Evolutionary conservation across 2,888 invertebrate genomes (phyloP).

Genomic region (Leptarthrus brevirostris): DNA sequence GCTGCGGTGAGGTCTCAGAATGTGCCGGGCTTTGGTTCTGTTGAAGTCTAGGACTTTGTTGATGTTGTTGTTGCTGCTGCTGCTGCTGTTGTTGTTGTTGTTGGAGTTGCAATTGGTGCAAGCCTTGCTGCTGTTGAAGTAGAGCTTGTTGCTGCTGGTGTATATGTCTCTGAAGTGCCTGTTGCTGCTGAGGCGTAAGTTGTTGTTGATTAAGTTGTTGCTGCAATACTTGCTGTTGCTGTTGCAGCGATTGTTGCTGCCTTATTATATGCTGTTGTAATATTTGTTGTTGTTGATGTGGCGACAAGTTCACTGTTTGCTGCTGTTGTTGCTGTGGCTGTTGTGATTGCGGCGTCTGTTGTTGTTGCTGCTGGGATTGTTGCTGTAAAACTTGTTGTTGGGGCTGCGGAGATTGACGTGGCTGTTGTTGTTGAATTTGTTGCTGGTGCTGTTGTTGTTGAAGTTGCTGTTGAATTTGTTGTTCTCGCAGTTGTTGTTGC

Average conservation of each 20-base stretch:
- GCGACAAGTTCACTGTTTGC: conserved; percentile 61
- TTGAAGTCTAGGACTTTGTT: conserved; percentile 63
- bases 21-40: conserved; percentile 65
- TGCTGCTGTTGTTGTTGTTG: conserved; percentile 66
- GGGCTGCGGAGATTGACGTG: conserved; percentile 62
- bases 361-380: conserved; percentile 57
- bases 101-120: conserved; percentile 66
- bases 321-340: conserved; percentile 60
- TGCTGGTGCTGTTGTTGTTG: conserved; percentile 46
- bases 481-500: conserved; percentile 51
- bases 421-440: conserved; percentile 59
- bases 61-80: conserved; percentile 59
- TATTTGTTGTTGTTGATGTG: conserved; percentile 60
- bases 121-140: conserved; percentile 68
- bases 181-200: conserved; percentile 62
- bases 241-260: conserved; percentile 55
- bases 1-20: conserved; percentile 62
- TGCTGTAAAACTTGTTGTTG: conserved; percentile 58
- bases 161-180: conserved; percentile 69
- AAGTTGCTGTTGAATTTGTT: conserved; percentile 47
- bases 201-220: conserved; percentile 59
- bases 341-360: conserved; percentile 53
- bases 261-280: conserved; percentile 60
- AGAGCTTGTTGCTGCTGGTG: conserved; percentile 70
- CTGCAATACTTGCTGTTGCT: conserved; percentile 61